Percentiles rank a stretch among this genome's conserved stretches.
Evolutionary conservation across 2,888 invertebrate genomes (phyloP).

Genomic region (Frankliniella intonsa): DNA sequence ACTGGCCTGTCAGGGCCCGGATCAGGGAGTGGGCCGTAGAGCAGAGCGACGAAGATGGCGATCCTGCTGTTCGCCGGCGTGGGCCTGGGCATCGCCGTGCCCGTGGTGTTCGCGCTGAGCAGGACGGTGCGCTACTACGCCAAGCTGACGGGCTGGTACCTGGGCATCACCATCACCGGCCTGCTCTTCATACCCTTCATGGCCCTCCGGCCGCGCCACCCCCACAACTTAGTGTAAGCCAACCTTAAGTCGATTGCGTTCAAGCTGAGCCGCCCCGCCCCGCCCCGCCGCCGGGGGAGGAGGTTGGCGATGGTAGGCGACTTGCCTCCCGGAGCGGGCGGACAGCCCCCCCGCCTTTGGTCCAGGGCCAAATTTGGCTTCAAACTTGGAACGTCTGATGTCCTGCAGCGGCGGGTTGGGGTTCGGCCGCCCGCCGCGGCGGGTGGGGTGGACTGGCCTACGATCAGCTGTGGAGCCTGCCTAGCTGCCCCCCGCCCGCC

Average conservation of each 20-base stretch:
- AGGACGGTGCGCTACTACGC: conserved; percentile 72
- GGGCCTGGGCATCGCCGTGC: conserved; percentile 15
- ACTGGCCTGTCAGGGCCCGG: background rate
- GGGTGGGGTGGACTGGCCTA: background rate
- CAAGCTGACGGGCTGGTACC: conserved; percentile 70
- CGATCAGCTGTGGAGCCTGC: background rate
- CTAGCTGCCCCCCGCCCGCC: background rate
- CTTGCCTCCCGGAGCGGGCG: no score
- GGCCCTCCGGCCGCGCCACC: conserved; percentile 65
- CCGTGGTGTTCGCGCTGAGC: conserved; percentile 45
- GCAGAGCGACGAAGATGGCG: background rate
- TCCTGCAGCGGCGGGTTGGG: no score
- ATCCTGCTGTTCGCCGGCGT: conserved; percentile 7
- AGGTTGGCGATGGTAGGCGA: no score
- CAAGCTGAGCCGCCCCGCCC: no score
- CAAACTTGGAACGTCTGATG: no score
- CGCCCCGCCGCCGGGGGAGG: no score
- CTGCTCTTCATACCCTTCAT: conserved; percentile 67
- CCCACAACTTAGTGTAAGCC: conserved; percentile 72
- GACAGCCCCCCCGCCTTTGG: no score
- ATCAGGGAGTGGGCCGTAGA: background rate
- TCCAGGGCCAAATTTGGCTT: no score
- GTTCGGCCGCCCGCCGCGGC: no score
- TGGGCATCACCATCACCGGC: conserved; percentile 60
- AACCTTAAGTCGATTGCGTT: no score